Percentiles rank a stretch among this genome's conserved stretches.
phyloP scores from a whole-genome alignment of 2,888 invertebrate species.

The Altica lythri region DNA sequence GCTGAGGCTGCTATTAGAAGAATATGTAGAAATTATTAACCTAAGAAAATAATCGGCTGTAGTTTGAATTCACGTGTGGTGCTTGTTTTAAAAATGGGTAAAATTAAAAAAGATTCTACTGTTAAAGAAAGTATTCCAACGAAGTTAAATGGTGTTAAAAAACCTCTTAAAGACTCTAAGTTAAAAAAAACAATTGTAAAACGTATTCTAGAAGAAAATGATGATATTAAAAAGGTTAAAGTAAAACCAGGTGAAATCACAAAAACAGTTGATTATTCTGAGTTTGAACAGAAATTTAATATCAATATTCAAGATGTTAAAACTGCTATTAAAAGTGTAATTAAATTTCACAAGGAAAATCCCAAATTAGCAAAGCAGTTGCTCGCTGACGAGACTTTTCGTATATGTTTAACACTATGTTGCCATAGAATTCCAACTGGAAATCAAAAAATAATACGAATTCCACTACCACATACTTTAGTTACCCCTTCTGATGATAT shows the following conservation, averaged over 20 bases:
- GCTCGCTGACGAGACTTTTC: conserved; percentile 63
- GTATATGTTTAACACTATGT: conserved; percentile 65
- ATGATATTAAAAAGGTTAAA: background rate
- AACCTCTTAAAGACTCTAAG: background rate
- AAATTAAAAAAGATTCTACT: conserved; percentile 5
- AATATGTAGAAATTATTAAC: too few species aligned
- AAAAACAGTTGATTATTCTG: background rate
- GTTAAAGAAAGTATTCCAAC: background rate
- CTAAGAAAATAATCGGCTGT: too few species aligned
- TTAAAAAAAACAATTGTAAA: background rate
- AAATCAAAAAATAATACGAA: conserved; percentile 64
- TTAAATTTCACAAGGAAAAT: conserved; percentile 50
- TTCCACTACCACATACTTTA: conserved; percentile 67
- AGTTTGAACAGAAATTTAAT: conserved; percentile 25
- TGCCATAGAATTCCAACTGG: conserved; percentile 69
- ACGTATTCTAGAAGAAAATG: background rate
- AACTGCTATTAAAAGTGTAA: conserved; percentile 38
- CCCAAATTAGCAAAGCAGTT: conserved; percentile 54
- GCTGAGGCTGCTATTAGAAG: too few species aligned
- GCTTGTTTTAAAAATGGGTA: background rate
- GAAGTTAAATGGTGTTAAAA: background rate
- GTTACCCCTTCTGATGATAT: conserved; percentile 70
- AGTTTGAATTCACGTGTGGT: too few species aligned
- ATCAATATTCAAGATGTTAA: conserved; percentile 34
- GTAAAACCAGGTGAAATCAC: too few species aligned